Percentiles rank a stretch among this genome's conserved stretches.
phyloP scores from a whole-genome alignment of 2,797 vertebrate species.

The Platyrinchus mystaceus region DNA sequence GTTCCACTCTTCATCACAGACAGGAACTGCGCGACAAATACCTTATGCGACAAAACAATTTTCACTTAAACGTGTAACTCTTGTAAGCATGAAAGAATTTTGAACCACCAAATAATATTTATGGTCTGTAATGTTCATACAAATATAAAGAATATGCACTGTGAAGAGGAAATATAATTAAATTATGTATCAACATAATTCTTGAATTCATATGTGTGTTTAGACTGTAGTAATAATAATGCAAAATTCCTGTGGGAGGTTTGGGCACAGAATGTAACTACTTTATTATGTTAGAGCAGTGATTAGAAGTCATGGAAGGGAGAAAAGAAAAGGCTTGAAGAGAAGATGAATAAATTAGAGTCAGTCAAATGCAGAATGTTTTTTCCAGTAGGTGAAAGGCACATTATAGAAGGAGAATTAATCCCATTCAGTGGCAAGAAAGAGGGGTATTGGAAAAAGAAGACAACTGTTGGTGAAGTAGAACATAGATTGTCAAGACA shows the following conservation, averaged over 20 bases:
- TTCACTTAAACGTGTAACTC: neutral
- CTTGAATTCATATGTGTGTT: neutral
- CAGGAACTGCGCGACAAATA: neutral
- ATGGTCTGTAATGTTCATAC: neutral
- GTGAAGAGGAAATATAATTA: neutral
- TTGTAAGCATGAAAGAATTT: neutral
- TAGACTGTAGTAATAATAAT: neutral
- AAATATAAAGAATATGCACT: neutral
- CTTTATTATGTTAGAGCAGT: neutral
- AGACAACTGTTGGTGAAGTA: conserved; percentile 1
- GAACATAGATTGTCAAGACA: conserved; percentile 39
- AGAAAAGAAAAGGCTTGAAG: neutral
- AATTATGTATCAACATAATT: neutral
- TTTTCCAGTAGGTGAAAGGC: neutral
- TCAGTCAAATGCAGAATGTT: neutral
- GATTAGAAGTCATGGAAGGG: neutral
- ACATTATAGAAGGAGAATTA: neutral
- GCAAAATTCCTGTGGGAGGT: neutral
- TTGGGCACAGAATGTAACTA: neutral
- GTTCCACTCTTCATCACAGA: neutral
- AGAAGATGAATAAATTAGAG: neutral
- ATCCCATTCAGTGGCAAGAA: neutral
- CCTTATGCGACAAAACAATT: neutral
- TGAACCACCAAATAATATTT: neutral
- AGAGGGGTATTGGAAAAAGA: conserved; percentile 20